These are phyloP conservation scores for Hanleya hanleyi DNA, from an alignment of 2,888 invertebrate species.

Conservation along the genomic window DNA sequence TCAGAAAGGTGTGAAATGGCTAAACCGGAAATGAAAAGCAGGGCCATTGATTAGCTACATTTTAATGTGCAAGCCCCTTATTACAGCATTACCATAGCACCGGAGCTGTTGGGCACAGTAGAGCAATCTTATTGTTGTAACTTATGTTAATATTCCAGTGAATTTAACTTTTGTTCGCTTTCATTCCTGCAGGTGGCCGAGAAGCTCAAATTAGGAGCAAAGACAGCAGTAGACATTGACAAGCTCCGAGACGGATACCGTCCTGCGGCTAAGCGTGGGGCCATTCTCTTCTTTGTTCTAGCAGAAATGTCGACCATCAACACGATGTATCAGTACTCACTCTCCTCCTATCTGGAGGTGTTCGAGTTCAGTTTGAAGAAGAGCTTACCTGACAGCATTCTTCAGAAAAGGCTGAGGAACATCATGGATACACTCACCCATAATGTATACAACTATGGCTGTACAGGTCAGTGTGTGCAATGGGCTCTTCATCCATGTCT, in stretches of 20 bases:
- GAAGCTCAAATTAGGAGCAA: constrained; percentile 84
- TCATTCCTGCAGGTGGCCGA: constrained; percentile 82
- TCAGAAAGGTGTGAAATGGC: no score
- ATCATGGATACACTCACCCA: constrained; percentile 89
- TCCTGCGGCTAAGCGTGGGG: constrained; percentile 88
- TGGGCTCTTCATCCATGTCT: no score
- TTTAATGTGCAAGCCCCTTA: no score
- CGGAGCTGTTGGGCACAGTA: no score
- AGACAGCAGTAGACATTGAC: constrained; percentile 88
- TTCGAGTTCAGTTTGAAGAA: constrained; percentile 87
- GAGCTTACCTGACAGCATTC: constrained; percentile 86
- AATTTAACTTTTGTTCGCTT: constrained; percentile 10
- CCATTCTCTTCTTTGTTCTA: constrained; percentile 91
- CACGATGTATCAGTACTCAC: constrained; percentile 93
- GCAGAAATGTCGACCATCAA: constrained; percentile 92
- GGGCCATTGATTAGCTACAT: neutral
- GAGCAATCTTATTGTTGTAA: no score
- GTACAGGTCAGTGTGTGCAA: constrained; percentile 82
- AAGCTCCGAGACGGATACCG: constrained; percentile 88
- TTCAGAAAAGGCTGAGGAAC: constrained; percentile 83
- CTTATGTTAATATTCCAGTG: neutral
- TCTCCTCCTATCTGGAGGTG: constrained; percentile 88
- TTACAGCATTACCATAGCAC: no score
- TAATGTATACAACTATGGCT: constrained; percentile 92
- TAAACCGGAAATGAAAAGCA: no score